Evolutionary conservation across 35 echinoderm and acorn worm species (phyloP).

Genomic region (Patiria miniata): DNA sequence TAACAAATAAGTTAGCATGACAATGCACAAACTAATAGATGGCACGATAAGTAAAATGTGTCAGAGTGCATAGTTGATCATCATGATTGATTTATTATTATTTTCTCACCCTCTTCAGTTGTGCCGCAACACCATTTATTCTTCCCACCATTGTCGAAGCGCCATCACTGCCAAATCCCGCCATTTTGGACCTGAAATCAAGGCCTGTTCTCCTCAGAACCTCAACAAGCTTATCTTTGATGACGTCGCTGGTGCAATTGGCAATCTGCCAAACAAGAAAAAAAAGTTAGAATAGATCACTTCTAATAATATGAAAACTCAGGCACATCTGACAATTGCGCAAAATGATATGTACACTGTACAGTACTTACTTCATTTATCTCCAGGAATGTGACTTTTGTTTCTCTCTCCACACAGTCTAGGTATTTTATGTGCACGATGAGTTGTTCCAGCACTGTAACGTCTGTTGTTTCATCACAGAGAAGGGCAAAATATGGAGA

Average conservation of each 20-base stretch:
- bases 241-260: too few species aligned
- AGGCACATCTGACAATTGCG: too few species aligned
- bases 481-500: not conserved
- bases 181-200: not conserved
- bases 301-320: too few species aligned
- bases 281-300: too few species aligned
- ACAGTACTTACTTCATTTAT: too few species aligned
- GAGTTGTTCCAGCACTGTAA: not conserved
- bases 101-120: not conserved
- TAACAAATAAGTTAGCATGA: not conserved
- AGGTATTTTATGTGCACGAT: not conserved
- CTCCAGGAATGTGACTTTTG: too few species aligned
- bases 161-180: slow-evolving; percentile 15
- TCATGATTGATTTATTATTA: not conserved
- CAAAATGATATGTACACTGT: too few species aligned
- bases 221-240: too few species aligned
- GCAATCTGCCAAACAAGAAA: too few species aligned
- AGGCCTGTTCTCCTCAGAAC: slow-evolving; percentile 19
- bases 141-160: not conserved
- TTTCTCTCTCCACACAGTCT: too few species aligned
- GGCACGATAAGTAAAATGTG: not conserved
- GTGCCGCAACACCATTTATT: not conserved
- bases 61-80: not conserved
- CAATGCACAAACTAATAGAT: not conserved
- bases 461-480: slow-evolving; percentile 5